Evolutionary conservation across 2,797 vertebrate genomes (phyloP), one percentile per base, ranked within the genome.

Genomic region (Thalassophryne amazonica): DNA sequence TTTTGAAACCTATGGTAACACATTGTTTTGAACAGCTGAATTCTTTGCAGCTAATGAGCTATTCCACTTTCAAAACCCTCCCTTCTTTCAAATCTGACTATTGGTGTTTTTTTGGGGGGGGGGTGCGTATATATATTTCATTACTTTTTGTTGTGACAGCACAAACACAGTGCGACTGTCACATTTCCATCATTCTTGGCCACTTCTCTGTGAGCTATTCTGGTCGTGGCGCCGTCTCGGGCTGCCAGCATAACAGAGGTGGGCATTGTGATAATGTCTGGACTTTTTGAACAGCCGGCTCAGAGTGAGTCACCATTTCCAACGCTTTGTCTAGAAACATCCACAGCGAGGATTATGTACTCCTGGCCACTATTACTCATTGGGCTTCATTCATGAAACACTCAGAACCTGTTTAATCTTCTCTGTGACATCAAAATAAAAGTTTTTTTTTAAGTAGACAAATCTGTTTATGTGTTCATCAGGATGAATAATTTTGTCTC

Each of bases 11-110:
- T 73, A 50, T 49, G 28, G 37, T 46, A 72, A 73, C 60, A 76
- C 66, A 51, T 76, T 75, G 78, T 78, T 86, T 75, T 69, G 46
- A 76, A 64, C 43, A 69, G 17, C 51, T 56, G 16, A 73, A 73
- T 60, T 50, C 16, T 23, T 32, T 51, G 45, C 39, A 17, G 54
- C 66, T 80, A 84, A 85, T 77, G 72, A 88, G 69, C 72, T 71
- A 43, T 38, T 81, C 30, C 59, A 37, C 34, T 58, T 51, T 62
- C 49, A 48, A 58, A 55, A 67, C 53, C 25, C 43, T 62, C 13
- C 13, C 22, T 49, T 40, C 64, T 66, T 68, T 62, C 30, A 40
- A 7, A 37, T 53, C 19, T 45, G 50, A 40, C 50, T 67, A 54
- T 74, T 70, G 47, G 37, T 67, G 24, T 47, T 60, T 39, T 65